Percentiles rank a stretch among this genome's conserved stretches.
Conservation (phyloP, 2,888 invertebrate genomes). For the Tricholauxania praeusta region DNA sequence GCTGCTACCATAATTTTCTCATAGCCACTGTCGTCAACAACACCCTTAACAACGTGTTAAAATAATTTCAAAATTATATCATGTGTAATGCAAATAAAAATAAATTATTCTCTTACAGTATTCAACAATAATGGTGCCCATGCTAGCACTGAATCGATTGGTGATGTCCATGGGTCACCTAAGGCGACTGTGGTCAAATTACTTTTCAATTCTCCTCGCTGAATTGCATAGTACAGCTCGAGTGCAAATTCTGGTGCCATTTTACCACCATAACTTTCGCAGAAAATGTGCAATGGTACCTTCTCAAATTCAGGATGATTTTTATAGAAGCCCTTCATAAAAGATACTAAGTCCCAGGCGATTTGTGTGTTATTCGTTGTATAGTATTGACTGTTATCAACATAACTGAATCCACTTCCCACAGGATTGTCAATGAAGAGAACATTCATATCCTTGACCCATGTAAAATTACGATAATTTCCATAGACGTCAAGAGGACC, state of each 20-base stretch:
- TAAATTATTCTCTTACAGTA: slow-evolving; percentile 69
- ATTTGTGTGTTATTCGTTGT: slow-evolving; percentile 75
- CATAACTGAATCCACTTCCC: slow-evolving; percentile 88
- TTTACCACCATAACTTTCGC: slow-evolving; percentile 94
- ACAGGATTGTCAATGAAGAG: slow-evolving; percentile 93
- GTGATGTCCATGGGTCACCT: slow-evolving; percentile 92
- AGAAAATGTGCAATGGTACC: slow-evolving; percentile 85
- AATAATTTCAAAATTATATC: neutral
- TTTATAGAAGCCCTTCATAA: slow-evolving; percentile 78
- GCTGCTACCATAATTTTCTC: slow-evolving; percentile 73
- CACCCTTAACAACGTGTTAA: slow-evolving; percentile 67
- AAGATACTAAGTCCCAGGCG: slow-evolving; percentile 80
- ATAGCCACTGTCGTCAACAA: slow-evolving; percentile 78
- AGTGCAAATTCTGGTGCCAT: slow-evolving; percentile 89
- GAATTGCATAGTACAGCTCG: slow-evolving; percentile 72
- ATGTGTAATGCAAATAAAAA: neutral
- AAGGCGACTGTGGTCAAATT: slow-evolving; percentile 84
- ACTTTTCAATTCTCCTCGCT: slow-evolving; percentile 73
- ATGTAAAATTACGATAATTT: slow-evolving; percentile 78
- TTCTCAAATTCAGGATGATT: slow-evolving; percentile 77
- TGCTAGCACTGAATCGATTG: slow-evolving; percentile 84
- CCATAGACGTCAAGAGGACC: slow-evolving; percentile 80
- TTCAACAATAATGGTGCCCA: slow-evolving; percentile 86
- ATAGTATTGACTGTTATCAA: slow-evolving; percentile 70
- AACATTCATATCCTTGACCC: slow-evolving; percentile 85